Base-by-base conservation (phyloP, 2,797 vertebrate species). In the Manis pentadactyla region DNA sequence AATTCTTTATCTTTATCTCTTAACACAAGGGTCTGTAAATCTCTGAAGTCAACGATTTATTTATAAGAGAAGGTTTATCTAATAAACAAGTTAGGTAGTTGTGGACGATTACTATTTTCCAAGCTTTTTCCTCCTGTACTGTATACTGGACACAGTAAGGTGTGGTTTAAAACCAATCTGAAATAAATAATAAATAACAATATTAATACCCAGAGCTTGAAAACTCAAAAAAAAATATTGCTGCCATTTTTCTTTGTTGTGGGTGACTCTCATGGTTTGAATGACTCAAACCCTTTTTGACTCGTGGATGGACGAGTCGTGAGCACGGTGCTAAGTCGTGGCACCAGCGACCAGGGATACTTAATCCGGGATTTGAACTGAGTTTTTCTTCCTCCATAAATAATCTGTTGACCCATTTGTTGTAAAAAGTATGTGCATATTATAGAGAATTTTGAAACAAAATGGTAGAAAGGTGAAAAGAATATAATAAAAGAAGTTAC, bases 371-470 rank as follows among this genome's bases (percentile, higher is more conserved):
- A 49, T 77, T 95, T 68, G 82, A 94, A 64, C 55, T 79, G 4
- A 11, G 31, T 46, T 18, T 25, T 51, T 29, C 2, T 6, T 1
- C 46, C 34, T 25, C 25, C 1, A 1, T 91, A 61, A 11, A 42
- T 93, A 64, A 34, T 83, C 21, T 75, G 0, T 75, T 83, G 68
- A 87, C 17, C 19, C 29, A 21, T 93, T 93, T 92, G 77, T 66
- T 93, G 6, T 51, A 63, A 79, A 78, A 82, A 34, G 7, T 63
- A 2, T 79, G 25, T 69, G 37, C 4, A 7, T 78, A 39, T 86
- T 59, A 1, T 91, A 93, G 42, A 87, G 37, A 77, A 74, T 68
- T 95, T 94, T 83, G 9, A 93, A 95, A 77, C 23, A 92, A 75
- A 82, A 27, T 55, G 71, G 42, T 91, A 59, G 34, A 81, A 29